Percentiles rank a stretch among this genome's conserved stretches.
Evolutionary conservation across 2,113 vertebrate genomes (phyloP).

Genomic region (Antennarius striatus): DNA sequence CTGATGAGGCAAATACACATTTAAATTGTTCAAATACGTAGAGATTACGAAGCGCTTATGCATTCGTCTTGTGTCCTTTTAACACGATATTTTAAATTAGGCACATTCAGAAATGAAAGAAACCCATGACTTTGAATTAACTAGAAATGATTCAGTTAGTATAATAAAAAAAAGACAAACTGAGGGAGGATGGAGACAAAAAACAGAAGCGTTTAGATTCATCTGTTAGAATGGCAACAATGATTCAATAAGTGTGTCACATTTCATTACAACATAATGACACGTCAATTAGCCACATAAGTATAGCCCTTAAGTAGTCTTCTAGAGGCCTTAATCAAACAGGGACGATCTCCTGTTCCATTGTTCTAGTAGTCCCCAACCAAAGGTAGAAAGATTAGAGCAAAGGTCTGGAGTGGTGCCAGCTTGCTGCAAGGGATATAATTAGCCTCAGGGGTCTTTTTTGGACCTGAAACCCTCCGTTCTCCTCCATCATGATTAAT

Average conservation of each 20-base stretch:
- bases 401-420: slow-evolving; percentile 55
- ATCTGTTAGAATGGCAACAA: slow-evolving; percentile 41
- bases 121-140: slow-evolving; percentile 23
- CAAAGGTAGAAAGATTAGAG: slow-evolving; percentile 59
- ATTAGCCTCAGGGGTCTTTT: slow-evolving; percentile 78
- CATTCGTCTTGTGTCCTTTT: slow-evolving; percentile 35
- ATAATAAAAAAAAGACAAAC: neutral
- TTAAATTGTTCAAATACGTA: slow-evolving; percentile 47
- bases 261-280: slow-evolving; percentile 1
- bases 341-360: slow-evolving; percentile 13
- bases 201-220: slow-evolving; percentile 2
- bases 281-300: neutral
- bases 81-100: slow-evolving; percentile 33
- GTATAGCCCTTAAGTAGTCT: neutral
- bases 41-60: slow-evolving; percentile 22
- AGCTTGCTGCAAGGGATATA: slow-evolving; percentile 66
- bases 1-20: slow-evolving; percentile 46
- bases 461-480: slow-evolving; percentile 58
- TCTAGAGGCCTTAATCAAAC: slow-evolving; percentile 49
- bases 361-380: slow-evolving; percentile 44
- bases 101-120: slow-evolving; percentile 6
- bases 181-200: neutral
- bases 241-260: slow-evolving; percentile 19
- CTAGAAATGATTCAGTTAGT: slow-evolving; percentile 4
- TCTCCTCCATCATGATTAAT: slow-evolving; percentile 68